Base-by-base conservation (phyloP, 2,797 vertebrate species). In the Choloepus didactylus region DNA sequence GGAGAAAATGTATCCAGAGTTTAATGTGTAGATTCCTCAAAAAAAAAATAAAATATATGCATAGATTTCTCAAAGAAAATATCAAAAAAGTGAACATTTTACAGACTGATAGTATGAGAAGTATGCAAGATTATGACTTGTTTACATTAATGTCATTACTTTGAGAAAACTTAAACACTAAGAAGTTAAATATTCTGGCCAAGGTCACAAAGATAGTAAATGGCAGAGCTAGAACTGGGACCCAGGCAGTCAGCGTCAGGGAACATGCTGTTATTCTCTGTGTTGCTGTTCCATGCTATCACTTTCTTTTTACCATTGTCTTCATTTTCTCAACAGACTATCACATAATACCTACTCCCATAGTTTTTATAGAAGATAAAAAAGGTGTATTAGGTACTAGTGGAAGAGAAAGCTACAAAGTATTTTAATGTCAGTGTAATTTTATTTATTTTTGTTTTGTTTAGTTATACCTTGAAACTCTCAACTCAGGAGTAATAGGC, bases 231-330 rank as follows among this genome's bases (percentile, higher is more conserved):
- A 92, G 87, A 82, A 60, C 0, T 2, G 0, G 5, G 29, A 35
- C 6, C 27, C 14, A 72, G 9, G 14, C 11, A 15, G 3, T 70
- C 56, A 90, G 2, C 21, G 41, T 62, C 6, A 82, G 11, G 8
- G 21, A 49, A 2, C 15, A 56, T 14, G 5, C 0, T 31, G 0
- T 16, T 9, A 44, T 21, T 5, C 21, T 49, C 49, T n/a, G 0
- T 21, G 9, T 38, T n/a, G 19, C 27, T 12, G 41, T 4, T 86
- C 6, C 7, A 0, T 14, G 38, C 1, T 25, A 41, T 27, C 0
- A 18, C 0, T 62, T 75, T 69, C 15, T 80, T 88, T 49, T 51
- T 18, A 5, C 11, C 5, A 89, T 31, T 66, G 6, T 59, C 46
- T n/a, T 64, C 4, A 31, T 35, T 73, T 77, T 87, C 38, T 29